Conservation (phyloP, 64 coral and sea anemone species). For the Porites lutea region DNA sequence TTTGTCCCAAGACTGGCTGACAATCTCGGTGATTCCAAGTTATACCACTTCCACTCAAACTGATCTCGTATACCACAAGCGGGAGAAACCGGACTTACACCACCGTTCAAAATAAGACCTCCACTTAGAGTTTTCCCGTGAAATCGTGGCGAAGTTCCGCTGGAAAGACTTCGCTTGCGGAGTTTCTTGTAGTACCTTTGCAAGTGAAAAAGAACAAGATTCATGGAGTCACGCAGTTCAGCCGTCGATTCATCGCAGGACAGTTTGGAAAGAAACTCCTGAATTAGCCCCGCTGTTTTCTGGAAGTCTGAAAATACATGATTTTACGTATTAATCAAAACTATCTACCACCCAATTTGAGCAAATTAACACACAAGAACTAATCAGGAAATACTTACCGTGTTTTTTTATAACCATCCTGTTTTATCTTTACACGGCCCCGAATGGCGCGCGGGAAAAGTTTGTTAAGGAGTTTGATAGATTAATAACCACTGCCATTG, state of each 20-base stretch:
- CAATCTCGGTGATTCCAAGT: constrained; percentile 85
- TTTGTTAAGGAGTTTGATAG: background rate
- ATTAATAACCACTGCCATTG: background rate
- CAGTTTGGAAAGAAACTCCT: constrained; percentile 90
- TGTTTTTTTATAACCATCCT: constrained; percentile 93
- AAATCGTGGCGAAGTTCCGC: constrained; percentile 57
- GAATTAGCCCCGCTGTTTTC: constrained; percentile 77
- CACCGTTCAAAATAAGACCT: constrained; percentile 83
- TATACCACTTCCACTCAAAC: constrained; percentile 96
- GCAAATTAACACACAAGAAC: background rate
- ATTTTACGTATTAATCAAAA: background rate
- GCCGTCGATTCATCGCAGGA: constrained; percentile 80
- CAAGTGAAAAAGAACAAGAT: constrained; percentile 82
- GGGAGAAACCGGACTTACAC: constrained; percentile 77
- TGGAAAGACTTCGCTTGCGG: constrained; percentile 70
- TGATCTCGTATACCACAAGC: constrained; percentile 81
- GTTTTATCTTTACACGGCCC: background rate
- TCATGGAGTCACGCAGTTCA: constrained; percentile 86
- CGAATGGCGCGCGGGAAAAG: constrained; percentile 9
- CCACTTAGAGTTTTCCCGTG: constrained; percentile 64
- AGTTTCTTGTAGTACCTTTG: constrained; percentile 95
- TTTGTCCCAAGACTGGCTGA: constrained; percentile 86
- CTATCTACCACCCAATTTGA: constrained; percentile 2
- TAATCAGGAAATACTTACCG: constrained; percentile 63
- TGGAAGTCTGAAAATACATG: constrained; percentile 81